A percentile compares a stretch with the other conserved stretches of the same genome.
These are phyloP conservation scores for Omphaloscelis lunosa DNA, from an alignment of 2,888 invertebrate species.

Conservation along the genomic window DNA sequence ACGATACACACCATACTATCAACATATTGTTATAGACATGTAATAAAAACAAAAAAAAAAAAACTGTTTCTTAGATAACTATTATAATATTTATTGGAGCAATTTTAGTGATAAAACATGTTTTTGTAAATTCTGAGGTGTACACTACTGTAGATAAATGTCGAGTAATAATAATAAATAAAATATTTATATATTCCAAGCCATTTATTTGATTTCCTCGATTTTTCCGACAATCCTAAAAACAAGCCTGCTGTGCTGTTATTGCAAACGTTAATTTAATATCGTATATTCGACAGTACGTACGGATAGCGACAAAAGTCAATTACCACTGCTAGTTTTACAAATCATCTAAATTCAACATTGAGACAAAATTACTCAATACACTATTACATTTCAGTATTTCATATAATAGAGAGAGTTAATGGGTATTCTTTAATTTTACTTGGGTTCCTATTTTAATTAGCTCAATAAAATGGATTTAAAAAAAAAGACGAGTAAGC, in stretches of 20 bases:
- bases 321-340: background rate
- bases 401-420: background rate
- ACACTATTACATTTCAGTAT: background rate
- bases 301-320: too few relatives aligned
- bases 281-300: too few relatives aligned
- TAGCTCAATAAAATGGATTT: background rate
- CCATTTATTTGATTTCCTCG: constrained; percentile 27
- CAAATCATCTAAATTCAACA: background rate
- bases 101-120: constrained; percentile 1
- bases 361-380: background rate
- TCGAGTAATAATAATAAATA: constrained; percentile 32
- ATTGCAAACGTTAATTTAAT: background rate
- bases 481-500: too few relatives aligned
- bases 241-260: background rate
- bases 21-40: background rate
- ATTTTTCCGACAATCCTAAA: background rate
- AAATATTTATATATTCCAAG: constrained; percentile 10
- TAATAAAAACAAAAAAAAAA: background rate
- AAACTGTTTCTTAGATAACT: background rate
- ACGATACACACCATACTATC: background rate
- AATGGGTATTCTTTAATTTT: background rate
- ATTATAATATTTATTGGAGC: constrained; percentile 12
- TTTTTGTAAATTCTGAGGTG: constrained; percentile 6
- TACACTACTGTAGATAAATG: constrained; percentile 9
- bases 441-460: background rate